These are phyloP conservation scores for Drosophila macrospina DNA, from an alignment of 2,888 invertebrate species.

Conservation along the genomic window DNA sequence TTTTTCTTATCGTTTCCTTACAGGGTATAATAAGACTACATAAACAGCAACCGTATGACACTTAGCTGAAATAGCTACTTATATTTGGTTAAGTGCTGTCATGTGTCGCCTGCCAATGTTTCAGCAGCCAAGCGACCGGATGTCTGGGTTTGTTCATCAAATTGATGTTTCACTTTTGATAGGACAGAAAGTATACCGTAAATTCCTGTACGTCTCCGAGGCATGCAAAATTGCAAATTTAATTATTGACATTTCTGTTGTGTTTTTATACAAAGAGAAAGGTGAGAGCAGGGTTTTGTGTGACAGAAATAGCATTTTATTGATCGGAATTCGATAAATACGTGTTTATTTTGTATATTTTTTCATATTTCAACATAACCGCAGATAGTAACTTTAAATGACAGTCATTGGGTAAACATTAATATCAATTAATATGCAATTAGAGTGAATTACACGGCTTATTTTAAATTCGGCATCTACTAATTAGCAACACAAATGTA, in stretches of 20 bases:
- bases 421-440: slow-evolving; percentile 58
- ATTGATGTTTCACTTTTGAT: slow-evolving; percentile 53
- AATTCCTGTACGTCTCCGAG: slow-evolving; percentile 22
- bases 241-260: slow-evolving; percentile 45
- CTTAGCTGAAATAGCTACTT: slow-evolving; percentile 18
- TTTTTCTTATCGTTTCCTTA: too few relatives aligned
- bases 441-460: slow-evolving; percentile 4
- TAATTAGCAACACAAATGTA: slow-evolving; percentile 23
- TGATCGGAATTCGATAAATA: slow-evolving; percentile 13
- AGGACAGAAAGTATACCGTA: slow-evolving; percentile 20
- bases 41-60: not conserved
- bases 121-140: slow-evolving; percentile 14
- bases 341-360: not conserved
- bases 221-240: slow-evolving; percentile 55
- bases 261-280: not conserved
- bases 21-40: slow-evolving; percentile 7
- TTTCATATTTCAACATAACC: slow-evolving; percentile 18
- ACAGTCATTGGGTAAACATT: slow-evolving; percentile 39
- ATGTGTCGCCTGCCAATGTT: slow-evolving; percentile 56
- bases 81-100: slow-evolving; percentile 64
- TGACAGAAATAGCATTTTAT: slow-evolving; percentile 14
- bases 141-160: slow-evolving; percentile 47
- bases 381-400: slow-evolving; percentile 1
- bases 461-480: slow-evolving; percentile 16
- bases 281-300: too few relatives aligned